A percentile compares a stretch with the other conserved stretches of the same genome.
These are phyloP conservation scores for Coreoperca whiteheadi DNA, from an alignment of 2,113 vertebrate genomes.

Conservation along the genomic window DNA sequence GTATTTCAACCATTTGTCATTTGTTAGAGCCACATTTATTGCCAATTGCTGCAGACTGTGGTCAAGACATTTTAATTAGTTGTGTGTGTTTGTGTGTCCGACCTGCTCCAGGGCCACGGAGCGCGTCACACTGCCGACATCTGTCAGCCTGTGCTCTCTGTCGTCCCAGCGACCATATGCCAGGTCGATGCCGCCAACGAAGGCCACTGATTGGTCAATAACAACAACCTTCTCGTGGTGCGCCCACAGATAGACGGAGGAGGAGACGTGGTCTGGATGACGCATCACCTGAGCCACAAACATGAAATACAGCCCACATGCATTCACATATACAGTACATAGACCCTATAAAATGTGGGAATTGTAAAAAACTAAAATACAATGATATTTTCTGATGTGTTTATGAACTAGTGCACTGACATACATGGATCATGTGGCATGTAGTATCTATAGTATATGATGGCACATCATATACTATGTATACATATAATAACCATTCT, in stretches of 20 bases:
- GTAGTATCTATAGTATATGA: too few species aligned
- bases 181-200: conserved; percentile 94
- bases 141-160: conserved; percentile 91
- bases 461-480: too few species aligned
- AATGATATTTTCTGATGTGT: neutral
- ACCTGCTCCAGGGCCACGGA: conserved; percentile 81
- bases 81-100: conserved; percentile 16
- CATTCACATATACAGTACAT: neutral
- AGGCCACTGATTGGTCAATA: conserved; percentile 92
- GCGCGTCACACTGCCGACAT: conserved; percentile 93
- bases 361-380: neutral
- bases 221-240: conserved; percentile 94
- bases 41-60: conserved; percentile 1
- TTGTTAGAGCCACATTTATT: neutral
- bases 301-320: neutral
- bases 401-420: neutral
- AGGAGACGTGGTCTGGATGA: conserved; percentile 96
- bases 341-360: too few species aligned
- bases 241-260: conserved; percentile 94
- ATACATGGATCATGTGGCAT: too few species aligned
- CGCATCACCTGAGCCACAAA: conserved; percentile 90
- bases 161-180: conserved; percentile 97
- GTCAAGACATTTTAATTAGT: neutral
- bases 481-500: too few species aligned
- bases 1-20: conserved; percentile 23